A percentile compares a stretch with the other conserved stretches of the same genome.
phyloP scores from a whole-genome alignment of 92 coral and sea anemone species.

The Zoanthus sociatus region DNA sequence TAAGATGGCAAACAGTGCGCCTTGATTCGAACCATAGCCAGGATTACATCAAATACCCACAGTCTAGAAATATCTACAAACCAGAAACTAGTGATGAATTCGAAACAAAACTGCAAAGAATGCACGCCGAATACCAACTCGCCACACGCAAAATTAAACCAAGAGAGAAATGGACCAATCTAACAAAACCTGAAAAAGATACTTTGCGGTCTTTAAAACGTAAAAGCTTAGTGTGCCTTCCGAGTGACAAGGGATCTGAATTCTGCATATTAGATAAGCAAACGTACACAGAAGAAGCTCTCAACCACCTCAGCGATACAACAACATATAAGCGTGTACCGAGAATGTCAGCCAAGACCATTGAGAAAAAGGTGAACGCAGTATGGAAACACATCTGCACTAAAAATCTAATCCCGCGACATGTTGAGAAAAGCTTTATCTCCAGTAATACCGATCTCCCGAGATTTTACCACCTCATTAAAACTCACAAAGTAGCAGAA shows the following conservation, averaged over 20 bases:
- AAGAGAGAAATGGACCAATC: background rate
- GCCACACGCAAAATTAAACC: background rate
- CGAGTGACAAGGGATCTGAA: too few species aligned
- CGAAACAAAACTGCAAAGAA: constrained; percentile 20
- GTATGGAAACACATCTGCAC: constrained; percentile 24
- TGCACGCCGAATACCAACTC: constrained; percentile 22
- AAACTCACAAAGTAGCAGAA: constrained; percentile 35
- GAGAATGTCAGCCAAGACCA: background rate
- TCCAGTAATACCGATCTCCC: constrained; percentile 40
- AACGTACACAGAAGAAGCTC: constrained; percentile 37
- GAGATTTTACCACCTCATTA: constrained; percentile 26
- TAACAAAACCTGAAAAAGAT: background rate
- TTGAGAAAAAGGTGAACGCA: constrained; percentile 30
- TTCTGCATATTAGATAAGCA: background rate
- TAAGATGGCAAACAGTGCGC: constrained; percentile 32
- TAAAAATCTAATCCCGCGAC: constrained; percentile 3
- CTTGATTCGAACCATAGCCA: background rate
- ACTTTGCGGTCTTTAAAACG: constrained; percentile 10
- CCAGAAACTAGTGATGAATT: constrained; percentile 10
- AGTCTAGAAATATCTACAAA: constrained; percentile 6
- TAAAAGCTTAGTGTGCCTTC: background rate
- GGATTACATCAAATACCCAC: constrained; percentile 15
- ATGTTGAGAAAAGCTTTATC: constrained; percentile 18
- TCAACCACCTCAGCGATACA: constrained; percentile 11
- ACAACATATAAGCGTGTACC: constrained; percentile 24